Evolutionary conservation across 2,797 vertebrate genomes (phyloP), one percentile per base, ranked within the genome.

Genomic region (Myripristis murdjan): DNA sequence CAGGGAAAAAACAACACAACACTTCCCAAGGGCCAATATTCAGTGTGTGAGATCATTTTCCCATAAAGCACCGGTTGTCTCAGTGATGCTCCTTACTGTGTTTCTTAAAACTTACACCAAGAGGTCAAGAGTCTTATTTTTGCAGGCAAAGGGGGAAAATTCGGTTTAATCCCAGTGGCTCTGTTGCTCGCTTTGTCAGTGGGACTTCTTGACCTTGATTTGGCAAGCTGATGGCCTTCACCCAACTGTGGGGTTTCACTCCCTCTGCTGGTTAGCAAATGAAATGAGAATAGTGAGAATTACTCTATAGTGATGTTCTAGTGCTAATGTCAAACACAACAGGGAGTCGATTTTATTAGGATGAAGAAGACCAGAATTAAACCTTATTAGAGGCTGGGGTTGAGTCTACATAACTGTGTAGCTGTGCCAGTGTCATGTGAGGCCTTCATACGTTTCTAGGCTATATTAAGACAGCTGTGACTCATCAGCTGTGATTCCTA

Each of bases 191-290:
- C 14, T 44, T 16, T 44, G 43, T 55, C 59, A 10, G 0, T 7
- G 18, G n/a, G 5, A 26, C 49, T 51, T 22, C 2, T 43, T 24
- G 9, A 20, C 6, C 41, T 33, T 53, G 8, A 52, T 51, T 58
- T 31, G 5, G 20, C 8, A 15, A 5, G 2, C 4, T 44, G 15
- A 12, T 1, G 31, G 6, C 14, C 0, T 26, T 57, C 23, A 12
- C 16, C 18, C 14, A 24, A 51, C n/a, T 23, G 24, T 48, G 44
- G 26, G 22, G 8, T 55, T 69, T 66, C 6, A 59, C 70, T 64
- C 82, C 84, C 84, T 70, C 85, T 87, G 23, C 64, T 89, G 81
- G 79, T 70, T 7, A 22, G 6, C 43, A 58, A 54, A 49, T 14
- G 0, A 37, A 26, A 48, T 52, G 18, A 11, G n/a, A 37, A n/a